Percentiles rank a stretch among this genome's conserved stretches.
Evolutionary conservation across 2,797 vertebrate genomes (phyloP).

Genomic region (Otus scops): DNA sequence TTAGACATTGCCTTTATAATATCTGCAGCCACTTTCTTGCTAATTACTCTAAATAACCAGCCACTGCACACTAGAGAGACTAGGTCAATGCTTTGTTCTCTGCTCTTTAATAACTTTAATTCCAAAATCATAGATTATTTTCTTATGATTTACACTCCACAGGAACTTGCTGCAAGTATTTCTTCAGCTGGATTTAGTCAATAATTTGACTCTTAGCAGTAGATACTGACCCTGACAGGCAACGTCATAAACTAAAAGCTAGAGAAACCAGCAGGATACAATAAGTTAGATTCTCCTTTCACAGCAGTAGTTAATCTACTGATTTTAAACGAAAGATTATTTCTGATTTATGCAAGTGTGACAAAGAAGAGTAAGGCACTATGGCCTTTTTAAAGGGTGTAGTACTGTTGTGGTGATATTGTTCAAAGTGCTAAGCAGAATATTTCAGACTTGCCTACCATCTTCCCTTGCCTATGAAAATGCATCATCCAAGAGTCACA

Average conservation of each 20-base stretch:
- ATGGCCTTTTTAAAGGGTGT: neutral
- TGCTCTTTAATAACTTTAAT: neutral
- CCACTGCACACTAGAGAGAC: neutral
- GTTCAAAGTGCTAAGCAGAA: neutral
- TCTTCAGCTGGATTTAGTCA: neutral
- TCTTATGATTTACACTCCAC: neutral
- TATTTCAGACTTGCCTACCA: neutral
- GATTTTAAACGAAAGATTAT: neutral
- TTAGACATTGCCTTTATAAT: slow-evolving; percentile 13
- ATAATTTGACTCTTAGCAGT: neutral
- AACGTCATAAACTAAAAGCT: neutral
- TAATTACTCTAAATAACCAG: neutral
- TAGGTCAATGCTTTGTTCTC: neutral
- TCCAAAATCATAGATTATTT: neutral
- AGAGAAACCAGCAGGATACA: neutral
- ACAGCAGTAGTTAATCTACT: neutral
- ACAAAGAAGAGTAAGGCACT: fast-evolving
- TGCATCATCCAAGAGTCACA: neutral
- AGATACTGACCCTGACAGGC: neutral
- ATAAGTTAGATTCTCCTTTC: neutral
- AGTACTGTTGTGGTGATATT: neutral
- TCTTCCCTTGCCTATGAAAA: neutral
- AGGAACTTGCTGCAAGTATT: neutral
- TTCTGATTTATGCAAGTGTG: neutral
- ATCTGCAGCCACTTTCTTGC: neutral